These are phyloP conservation scores for Homarus americanus DNA, from an alignment of 1,140 invertebrate species.

Conservation along the genomic window DNA sequence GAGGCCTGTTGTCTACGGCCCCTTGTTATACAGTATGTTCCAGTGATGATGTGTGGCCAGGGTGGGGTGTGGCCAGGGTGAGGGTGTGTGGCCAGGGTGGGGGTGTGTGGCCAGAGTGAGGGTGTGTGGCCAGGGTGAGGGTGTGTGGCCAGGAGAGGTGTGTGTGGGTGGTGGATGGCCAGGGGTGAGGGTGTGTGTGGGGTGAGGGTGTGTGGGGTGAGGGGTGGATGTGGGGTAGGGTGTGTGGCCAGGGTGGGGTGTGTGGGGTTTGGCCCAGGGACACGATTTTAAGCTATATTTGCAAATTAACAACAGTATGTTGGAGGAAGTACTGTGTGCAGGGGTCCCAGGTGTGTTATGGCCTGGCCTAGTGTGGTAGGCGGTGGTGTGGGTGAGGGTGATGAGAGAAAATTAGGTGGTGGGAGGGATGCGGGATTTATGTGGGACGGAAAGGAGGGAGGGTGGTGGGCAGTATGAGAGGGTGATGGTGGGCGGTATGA, in stretches of 20 bases:
- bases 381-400: too few relatives aligned
- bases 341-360: too few relatives aligned
- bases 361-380: too few relatives aligned
- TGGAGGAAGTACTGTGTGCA: too few relatives aligned
- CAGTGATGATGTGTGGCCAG: conserved; percentile 15
- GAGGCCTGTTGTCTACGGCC: conserved; percentile 31
- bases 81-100: conserved; percentile 4
- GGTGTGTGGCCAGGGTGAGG: not conserved
- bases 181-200: not conserved
- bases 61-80: not conserved
- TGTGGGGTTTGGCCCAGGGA: not conserved
- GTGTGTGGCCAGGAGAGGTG: conserved; percentile 10
- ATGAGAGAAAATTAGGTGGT: too few relatives aligned
- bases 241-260: conserved; percentile 11
- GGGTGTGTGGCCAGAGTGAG: not conserved
- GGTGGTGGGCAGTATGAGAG: too few relatives aligned
- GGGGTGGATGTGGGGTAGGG: not conserved
- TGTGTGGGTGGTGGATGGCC: not conserved
- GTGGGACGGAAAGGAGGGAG: too few relatives aligned
- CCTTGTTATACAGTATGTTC: conserved; percentile 38
- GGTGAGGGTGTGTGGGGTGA: conserved; percentile 5
- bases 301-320: too few relatives aligned
- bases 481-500: too few relatives aligned
- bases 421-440: too few relatives aligned
- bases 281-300: too few relatives aligned